A percentile compares a stretch with the other conserved stretches of the same genome.
phyloP scores from a whole-genome alignment of 2,888 invertebrate genomes.

The Hydriomena furcata region DNA sequence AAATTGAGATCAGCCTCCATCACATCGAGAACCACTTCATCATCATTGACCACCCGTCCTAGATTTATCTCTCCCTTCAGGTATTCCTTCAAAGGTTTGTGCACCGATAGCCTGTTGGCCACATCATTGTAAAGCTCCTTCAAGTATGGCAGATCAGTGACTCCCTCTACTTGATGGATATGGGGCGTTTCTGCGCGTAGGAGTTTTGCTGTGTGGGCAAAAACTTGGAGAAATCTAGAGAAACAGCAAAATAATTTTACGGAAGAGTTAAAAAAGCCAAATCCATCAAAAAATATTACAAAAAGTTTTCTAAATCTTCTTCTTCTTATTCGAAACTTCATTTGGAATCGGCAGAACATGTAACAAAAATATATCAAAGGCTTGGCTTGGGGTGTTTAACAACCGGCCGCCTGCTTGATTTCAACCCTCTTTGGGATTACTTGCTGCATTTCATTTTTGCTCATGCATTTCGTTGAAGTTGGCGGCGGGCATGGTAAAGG shows the following conservation, averaged over 20 bases:
- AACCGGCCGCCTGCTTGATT: too few relatives aligned
- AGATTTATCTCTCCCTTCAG: slow-evolving; percentile 42
- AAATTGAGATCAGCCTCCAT: slow-evolving; percentile 55
- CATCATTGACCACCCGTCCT: slow-evolving; percentile 35
- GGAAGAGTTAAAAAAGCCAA: too few relatives aligned
- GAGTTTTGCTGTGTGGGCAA: slow-evolving; percentile 54
- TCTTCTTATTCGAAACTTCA: too few relatives aligned
- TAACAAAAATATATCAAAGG: too few relatives aligned
- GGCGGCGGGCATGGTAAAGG: too few relatives aligned
- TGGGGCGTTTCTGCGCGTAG: slow-evolving; percentile 63
- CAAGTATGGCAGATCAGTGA: slow-evolving; percentile 54
- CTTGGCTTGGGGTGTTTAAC: too few relatives aligned
- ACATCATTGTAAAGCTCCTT: slow-evolving; percentile 50
- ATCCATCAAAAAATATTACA: too few relatives aligned
- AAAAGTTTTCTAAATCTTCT: too few relatives aligned
- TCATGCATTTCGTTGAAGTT: too few relatives aligned
- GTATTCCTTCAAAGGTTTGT: slow-evolving; percentile 48
- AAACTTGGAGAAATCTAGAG: slow-evolving; percentile 57
- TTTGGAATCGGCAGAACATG: background rate
- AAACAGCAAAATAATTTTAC: too few relatives aligned
- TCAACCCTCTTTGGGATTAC: too few relatives aligned
- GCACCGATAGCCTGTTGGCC: slow-evolving; percentile 55
- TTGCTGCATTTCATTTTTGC: too few relatives aligned
- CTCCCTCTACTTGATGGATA: slow-evolving; percentile 61
- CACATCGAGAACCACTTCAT: slow-evolving; percentile 45